These are phyloP conservation scores for Napeogenes inachia DNA, from an alignment of 2,888 invertebrate species.

Conservation along the genomic window DNA sequence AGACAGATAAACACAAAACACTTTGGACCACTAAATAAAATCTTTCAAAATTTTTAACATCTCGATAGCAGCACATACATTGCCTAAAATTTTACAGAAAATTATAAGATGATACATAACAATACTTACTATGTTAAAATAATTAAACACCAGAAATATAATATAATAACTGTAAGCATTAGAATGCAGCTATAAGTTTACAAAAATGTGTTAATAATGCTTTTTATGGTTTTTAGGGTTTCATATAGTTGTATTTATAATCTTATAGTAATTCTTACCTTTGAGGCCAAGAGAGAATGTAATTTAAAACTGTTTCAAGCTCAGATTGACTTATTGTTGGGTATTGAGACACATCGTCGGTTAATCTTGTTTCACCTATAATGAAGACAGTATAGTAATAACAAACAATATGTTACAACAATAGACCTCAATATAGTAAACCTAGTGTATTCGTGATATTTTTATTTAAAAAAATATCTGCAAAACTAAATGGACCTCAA, in stretches of 20 bases:
- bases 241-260: not conserved
- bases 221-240: not conserved
- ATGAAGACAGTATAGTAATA: conserved; percentile 52
- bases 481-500: conserved; percentile 45
- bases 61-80: conserved; percentile 96
- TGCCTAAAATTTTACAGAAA: conserved; percentile 80
- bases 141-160: not conserved
- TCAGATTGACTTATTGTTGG: conserved; percentile 86
- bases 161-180: not conserved
- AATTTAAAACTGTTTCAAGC: conserved; percentile 88
- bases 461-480: conserved; percentile 14
- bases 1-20: conserved; percentile 88
- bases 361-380: conserved; percentile 88
- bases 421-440: not conserved
- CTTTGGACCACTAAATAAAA: conserved; percentile 93
- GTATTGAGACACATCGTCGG: conserved; percentile 86
- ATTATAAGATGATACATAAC: not conserved
- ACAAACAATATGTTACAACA: conserved; percentile 8
- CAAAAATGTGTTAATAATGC: too few species aligned
- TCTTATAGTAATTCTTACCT: conserved; percentile 74
- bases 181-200: too few species aligned
- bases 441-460: not conserved
- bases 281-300: conserved; percentile 93
- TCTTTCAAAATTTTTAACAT: conserved; percentile 93
- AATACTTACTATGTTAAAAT: not conserved